Percentiles rank a stretch among this genome's conserved stretches.
phyloP scores from a whole-genome alignment of 2,113 vertebrate genomes.

The Semnornis frantzii region DNA sequence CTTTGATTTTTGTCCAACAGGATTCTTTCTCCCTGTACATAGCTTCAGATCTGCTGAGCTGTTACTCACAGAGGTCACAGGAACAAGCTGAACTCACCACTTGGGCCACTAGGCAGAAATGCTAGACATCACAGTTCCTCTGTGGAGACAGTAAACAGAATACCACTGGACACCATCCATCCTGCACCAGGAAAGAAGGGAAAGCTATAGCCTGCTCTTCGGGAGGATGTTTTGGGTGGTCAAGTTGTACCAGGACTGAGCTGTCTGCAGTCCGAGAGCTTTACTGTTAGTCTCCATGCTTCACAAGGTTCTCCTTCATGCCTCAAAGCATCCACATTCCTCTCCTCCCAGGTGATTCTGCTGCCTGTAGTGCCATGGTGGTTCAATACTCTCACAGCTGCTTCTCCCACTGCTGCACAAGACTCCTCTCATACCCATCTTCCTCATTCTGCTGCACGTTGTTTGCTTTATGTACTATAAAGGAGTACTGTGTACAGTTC shows the following conservation, averaged over 20 bases:
- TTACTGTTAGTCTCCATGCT: background rate
- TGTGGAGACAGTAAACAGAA: background rate
- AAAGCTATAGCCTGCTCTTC: background rate
- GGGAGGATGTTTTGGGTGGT: background rate
- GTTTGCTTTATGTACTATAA: background rate
- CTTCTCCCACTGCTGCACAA: rapidly evolving
- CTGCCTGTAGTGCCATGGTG: rapidly evolving
- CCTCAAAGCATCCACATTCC: background rate
- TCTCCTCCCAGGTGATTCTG: background rate
- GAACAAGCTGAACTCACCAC: rapidly evolving
- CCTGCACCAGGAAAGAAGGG: rapidly evolving
- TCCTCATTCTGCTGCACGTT: background rate
- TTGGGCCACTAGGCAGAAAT: background rate
- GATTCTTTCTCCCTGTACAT: background rate
- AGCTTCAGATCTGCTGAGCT: background rate
- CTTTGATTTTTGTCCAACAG: background rate
- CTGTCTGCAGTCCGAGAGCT: background rate
- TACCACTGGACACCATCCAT: background rate
- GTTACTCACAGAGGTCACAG: background rate
- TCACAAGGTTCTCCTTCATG: background rate
- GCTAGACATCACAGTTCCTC: background rate
- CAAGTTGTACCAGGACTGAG: background rate
- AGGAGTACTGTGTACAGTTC: no score
- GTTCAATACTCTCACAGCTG: background rate
- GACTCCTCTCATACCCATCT: rapidly evolving